phyloP scores from a whole-genome alignment of 1,140 invertebrate species.

The Calosoma granatense region DNA sequence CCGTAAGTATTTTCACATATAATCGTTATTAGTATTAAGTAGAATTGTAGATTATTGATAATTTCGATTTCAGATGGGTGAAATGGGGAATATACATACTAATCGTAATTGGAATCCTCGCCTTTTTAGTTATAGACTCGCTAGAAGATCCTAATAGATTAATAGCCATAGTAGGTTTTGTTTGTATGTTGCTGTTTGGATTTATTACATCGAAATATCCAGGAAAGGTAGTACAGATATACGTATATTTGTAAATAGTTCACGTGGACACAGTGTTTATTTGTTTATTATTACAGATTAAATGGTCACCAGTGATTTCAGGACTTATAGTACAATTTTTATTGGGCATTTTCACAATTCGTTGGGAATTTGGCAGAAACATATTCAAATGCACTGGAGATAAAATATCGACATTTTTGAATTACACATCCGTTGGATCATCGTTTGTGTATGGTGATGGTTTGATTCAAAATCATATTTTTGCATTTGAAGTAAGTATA shows the following conservation, averaged over 20 bases:
- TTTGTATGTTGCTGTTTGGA: slow-evolving; percentile 40
- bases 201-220: slow-evolving; percentile 55
- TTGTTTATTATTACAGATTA: slow-evolving; percentile 38
- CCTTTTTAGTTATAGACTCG: slow-evolving; percentile 57
- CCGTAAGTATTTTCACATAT: background rate
- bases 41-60: slow-evolving; percentile 4
- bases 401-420: slow-evolving; percentile 69
- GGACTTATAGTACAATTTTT: slow-evolving; percentile 78
- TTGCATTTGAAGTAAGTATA: slow-evolving; percentile 67
- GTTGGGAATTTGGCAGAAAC: slow-evolving; percentile 65
- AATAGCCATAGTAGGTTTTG: slow-evolving; percentile 51
- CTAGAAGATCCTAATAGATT: slow-evolving; percentile 47
- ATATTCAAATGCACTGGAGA: slow-evolving; percentile 74
- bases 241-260: background rate
- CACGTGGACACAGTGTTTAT: slow-evolving; percentile 7
- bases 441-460: slow-evolving; percentile 75
- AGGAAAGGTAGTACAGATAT: slow-evolving; percentile 31
- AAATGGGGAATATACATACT: slow-evolving; percentile 17
- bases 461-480: slow-evolving; percentile 50
- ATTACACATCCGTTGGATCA: slow-evolving; percentile 66
- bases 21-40: slow-evolving; percentile 12
- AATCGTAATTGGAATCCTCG: slow-evolving; percentile 38
- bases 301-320: slow-evolving; percentile 68
- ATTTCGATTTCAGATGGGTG: slow-evolving; percentile 18
- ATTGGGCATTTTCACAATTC: slow-evolving; percentile 77